Base-by-base conservation (phyloP, 1,140 invertebrate genomes). In the Neocloeon triangulifer region DNA sequence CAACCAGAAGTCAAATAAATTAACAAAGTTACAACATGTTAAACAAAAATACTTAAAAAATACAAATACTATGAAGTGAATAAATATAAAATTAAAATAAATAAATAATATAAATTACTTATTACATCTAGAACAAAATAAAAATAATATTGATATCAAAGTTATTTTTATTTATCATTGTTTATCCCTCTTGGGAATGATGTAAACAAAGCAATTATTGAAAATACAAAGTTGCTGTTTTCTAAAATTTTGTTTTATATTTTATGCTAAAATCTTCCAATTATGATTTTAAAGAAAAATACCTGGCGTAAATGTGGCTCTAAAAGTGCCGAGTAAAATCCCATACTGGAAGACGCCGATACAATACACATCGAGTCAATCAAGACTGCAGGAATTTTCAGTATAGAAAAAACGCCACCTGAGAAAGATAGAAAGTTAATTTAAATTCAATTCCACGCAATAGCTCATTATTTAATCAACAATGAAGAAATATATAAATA, bases 271-370 rank as follows among this genome's bases (percentile, higher is more conserved):
- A 23, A 8, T 23, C 12, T 23, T 8, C 12, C 22, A 23, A 8
- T 23, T 8, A 8, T 8, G 22, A 8, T 23, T 23, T 23, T 8
- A 12, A 8, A 23, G 12, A 23, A 23, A 14, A 14, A 5, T 29
- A 45, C 44, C 27, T 50, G 46, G 18, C 52, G 34, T 4, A 58
- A 30, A 42, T 58, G 55, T 10, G 54, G 55, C 38, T 58, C 55
- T 14, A 58, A 36, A 4, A 48, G 54, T 2, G 54, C 51, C 18
- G 43, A 42, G 16, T 51, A 30, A 38, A 53, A 58, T 14, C 55
- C 55, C 18, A 56, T 46, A 30, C 48, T 47, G 19, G 41, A 38
- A 16, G 27, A 29, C 13, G 27, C 14, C 3, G 14, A 16, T 9
- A 13, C 19, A 10, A 29, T 16, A 5, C 2, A 2, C 8, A 29